Evolutionary conservation across 2,797 vertebrate species (phyloP).

Genomic region (Darevskia nairensis): DNA sequence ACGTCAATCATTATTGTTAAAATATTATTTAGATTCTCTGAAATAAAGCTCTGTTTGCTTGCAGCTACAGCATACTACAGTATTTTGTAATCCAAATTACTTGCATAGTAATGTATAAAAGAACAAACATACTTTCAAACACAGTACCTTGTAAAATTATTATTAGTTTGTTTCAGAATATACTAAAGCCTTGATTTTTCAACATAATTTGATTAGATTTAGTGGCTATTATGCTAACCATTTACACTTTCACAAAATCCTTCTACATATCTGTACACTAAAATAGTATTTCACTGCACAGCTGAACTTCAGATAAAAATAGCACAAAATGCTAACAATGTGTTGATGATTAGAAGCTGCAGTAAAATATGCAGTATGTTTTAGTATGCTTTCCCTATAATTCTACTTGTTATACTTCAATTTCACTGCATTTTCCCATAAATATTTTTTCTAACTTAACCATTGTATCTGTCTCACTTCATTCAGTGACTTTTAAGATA

Average conservation of each 20-base stretch:
- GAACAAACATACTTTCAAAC: not conserved
- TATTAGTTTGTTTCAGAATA: slow-evolving; percentile 27
- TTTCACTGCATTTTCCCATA: not conserved
- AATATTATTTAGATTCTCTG: slow-evolving; percentile 20
- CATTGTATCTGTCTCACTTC: not conserved
- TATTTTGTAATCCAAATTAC: slow-evolving; percentile 14
- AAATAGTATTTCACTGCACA: not conserved
- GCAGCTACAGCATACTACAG: not conserved
- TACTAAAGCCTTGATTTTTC: not conserved
- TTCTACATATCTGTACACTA: not conserved
- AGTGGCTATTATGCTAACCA: not conserved
- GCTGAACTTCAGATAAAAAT: slow-evolving; percentile 27
- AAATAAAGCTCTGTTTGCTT: slow-evolving; percentile 6
- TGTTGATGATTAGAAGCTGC: not conserved
- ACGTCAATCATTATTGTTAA: not conserved
- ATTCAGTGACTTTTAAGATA: not conserved
- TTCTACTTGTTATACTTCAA: not conserved
- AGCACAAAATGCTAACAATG: slow-evolving; percentile 10
- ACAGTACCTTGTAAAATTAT: not conserved
- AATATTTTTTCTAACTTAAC: not conserved
- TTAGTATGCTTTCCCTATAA: not conserved
- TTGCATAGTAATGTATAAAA: slow-evolving; percentile 3
- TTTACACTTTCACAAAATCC: slow-evolving; percentile 8
- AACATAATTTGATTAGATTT: slow-evolving; percentile 14
- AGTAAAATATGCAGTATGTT: not conserved